Evolutionary conservation across 2,797 vertebrate species (phyloP), one percentile per base, ranked within the genome.

Genomic region (Cuculus canorus): DNA sequence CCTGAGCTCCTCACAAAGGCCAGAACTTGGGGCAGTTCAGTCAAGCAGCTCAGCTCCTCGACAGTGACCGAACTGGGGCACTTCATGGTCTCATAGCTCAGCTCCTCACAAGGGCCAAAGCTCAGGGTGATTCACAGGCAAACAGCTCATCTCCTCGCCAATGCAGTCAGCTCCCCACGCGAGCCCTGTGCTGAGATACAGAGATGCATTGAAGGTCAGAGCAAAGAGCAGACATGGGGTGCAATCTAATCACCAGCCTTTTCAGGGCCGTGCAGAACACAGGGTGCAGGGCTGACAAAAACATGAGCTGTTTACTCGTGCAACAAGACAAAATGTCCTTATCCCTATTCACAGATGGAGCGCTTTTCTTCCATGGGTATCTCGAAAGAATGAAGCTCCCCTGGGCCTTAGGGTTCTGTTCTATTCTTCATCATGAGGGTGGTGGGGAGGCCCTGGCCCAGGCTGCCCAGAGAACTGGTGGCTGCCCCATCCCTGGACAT

Each of bases 371-470:
- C 32, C 37, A 7, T 9, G n/a, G 43, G 61, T 65, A 39, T 70
- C 93, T 90, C 90, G 85, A 82, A 92, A 86, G 86, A 92, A 73
- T 63, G 54, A 90, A 69, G 69, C 23, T 68, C 43, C 53, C 54
- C 59, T 9, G 54, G 84, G 71, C 88, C 90, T 66, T 7, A 47
- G 48, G 87, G 83, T 75, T 77, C 82, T 32, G 48, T 48, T 86
- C 77, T 70, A 90, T n/a, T n/a, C n/a, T n/a, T n/a, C n/a, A n/a
- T n/a, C n/a, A n/a, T n/a, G n/a, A n/a, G n/a, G n/a, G n/a, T n/a
- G n/a, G n/a, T n/a, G n/a, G n/a, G n/a, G n/a, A n/a, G n/a, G n/a
- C n/a, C n/a, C n/a, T n/a, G n/a, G n/a, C n/a, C n/a, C n/a, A n/a
- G n/a, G n/a, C n/a, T n/a, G n/a, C n/a, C n/a, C n/a, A n/a, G n/a